Base-by-base conservation (phyloP, 2,797 vertebrate genomes). In the Atherinosoma microstoma region DNA sequence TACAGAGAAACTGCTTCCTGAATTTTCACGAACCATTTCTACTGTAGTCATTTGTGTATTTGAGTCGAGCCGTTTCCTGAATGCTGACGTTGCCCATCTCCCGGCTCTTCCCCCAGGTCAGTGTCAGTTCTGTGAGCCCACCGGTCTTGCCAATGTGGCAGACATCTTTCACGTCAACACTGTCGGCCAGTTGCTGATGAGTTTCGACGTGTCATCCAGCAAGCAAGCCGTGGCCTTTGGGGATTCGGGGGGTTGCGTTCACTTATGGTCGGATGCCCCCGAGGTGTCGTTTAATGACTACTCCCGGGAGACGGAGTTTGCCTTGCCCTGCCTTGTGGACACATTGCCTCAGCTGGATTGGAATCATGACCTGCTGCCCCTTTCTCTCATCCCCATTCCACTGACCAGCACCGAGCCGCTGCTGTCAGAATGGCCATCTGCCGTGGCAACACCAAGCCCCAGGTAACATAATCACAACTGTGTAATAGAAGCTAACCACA, bases 101-200 rank as follows among this genome's bases (percentile, higher is more conserved):
- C 36, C 74, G 27, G 64, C 64, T 1, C 27, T 75, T 24, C 36
- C 30, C 75, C 9, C 80, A 99, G 98, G 98, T 75, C 97, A 99
- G 74, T 99, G 97, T 85, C 98, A 99, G 94, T 99, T 99, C 92
- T 99, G 98, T 0, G 98, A 99, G 86, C 98, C 98, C 85, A 99
- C 96, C 0, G 98, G 98, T 75, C 93, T 99, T 2, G 98, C 98
- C 82, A 99, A 94, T 60, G 86, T 98, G 4, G 98, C 97, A 0
- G 98, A 99, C 75, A 94, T 99, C 84, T 98, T 99, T 80, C 98
- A 99, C 15, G 95, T 99, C 24, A 97, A 97, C 92, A 98, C 97
- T 0, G 97, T 97, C 40, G 97, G 98, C n/a, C 97, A 98, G 77
- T 69, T 98, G 80, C 94, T 99, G 60, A 98, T 99, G 97, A 97